Evolutionary conservation across 2,888 invertebrate species (phyloP).

Genomic region (Herminia tarsipennalis): DNA sequence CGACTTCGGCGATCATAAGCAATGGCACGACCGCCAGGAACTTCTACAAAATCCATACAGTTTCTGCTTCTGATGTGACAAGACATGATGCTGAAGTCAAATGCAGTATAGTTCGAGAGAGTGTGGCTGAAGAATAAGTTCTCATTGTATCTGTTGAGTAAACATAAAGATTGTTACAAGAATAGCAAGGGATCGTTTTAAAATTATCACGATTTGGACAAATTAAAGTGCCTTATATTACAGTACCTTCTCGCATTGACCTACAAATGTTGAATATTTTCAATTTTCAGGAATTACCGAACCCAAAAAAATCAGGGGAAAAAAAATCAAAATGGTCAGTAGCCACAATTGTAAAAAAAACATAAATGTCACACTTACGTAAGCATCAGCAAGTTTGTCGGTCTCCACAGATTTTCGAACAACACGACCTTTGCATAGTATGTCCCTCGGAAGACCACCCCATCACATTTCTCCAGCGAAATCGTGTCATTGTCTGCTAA

Average conservation of each 20-base stretch:
- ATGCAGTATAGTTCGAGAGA: not conserved
- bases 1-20: not conserved
- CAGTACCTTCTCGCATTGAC: too few species aligned
- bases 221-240: too few species aligned
- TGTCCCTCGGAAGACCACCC: not conserved
- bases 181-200: too few species aligned
- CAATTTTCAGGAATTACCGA: too few species aligned
- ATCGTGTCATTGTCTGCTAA: constrained; percentile 32
- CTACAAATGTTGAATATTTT: too few species aligned
- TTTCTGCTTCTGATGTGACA: constrained; percentile 2
- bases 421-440: constrained; percentile 2
- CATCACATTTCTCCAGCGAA: not conserved
- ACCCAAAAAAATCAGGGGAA: too few species aligned
- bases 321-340: too few species aligned
- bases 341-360: too few species aligned
- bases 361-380: too few species aligned
- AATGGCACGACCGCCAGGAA: constrained; percentile 5
- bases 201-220: too few species aligned
- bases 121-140: constrained; percentile 12
- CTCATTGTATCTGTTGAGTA: constrained; percentile 1
- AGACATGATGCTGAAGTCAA: constrained; percentile 2
- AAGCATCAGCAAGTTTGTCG: too few species aligned
- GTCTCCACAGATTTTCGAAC: not conserved
- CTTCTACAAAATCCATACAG: constrained; percentile 1
- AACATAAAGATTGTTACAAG: too few species aligned